phyloP scores from a whole-genome alignment of 2,113 vertebrate genomes.

The Octodon degus region DNA sequence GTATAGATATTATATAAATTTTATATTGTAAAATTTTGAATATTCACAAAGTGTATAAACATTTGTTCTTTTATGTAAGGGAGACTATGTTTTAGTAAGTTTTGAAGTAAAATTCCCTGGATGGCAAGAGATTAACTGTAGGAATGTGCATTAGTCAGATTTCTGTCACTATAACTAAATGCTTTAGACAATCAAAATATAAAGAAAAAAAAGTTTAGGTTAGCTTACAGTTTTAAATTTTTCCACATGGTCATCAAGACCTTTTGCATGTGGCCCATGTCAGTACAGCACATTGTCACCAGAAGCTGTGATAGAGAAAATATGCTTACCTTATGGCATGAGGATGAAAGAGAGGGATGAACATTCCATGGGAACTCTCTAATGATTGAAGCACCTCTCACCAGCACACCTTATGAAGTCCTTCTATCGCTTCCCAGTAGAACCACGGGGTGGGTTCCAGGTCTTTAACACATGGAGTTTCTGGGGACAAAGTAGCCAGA shows the following conservation, averaged over 20 bases:
- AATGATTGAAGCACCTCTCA: accelerated
- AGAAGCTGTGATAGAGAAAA: neutral
- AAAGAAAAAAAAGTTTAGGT: neutral
- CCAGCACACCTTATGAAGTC: accelerated
- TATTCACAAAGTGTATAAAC: neutral
- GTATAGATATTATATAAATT: neutral
- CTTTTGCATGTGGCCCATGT: neutral
- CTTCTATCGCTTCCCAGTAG: neutral
- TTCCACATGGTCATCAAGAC: neutral
- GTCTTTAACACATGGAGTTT: neutral
- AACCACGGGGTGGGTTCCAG: neutral
- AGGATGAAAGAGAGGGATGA: neutral
- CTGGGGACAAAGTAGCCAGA: neutral
- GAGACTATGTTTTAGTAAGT: neutral
- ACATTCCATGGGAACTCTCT: too few species aligned
- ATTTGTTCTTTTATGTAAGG: neutral
- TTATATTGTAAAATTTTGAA: neutral
- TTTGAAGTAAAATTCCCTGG: neutral
- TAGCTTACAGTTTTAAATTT: neutral
- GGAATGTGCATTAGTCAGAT: neutral
- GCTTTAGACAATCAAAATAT: neutral
- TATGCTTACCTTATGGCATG: neutral
- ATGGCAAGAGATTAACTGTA: neutral
- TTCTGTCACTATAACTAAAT: neutral
- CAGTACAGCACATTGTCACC: neutral